Evolutionary conservation across 2,797 vertebrate species (phyloP).

Genomic region (Helostoma temminkii): DNA sequence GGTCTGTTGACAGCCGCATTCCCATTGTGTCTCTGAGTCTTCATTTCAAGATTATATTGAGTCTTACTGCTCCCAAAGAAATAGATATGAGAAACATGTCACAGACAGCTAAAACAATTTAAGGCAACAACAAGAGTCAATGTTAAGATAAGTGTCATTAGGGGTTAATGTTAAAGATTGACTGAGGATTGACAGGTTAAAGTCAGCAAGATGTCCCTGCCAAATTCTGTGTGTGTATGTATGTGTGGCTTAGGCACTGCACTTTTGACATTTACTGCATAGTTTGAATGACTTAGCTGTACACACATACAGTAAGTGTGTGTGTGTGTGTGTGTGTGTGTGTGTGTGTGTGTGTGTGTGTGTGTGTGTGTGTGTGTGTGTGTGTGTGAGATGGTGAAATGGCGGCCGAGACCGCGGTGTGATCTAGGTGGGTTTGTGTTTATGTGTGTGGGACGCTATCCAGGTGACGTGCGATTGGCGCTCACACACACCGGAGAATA

Average conservation of each 20-base stretch:
- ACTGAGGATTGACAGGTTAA: too few relatives aligned
- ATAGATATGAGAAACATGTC: background rate
- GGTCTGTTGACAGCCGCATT: constrained; percentile 69
- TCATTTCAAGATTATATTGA: too few relatives aligned
- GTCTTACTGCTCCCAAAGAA: background rate
- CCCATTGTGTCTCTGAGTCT: background rate
- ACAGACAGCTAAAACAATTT: background rate
- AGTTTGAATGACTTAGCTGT: constrained; percentile 14
- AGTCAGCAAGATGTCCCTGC: background rate
- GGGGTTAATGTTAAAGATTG: constrained; percentile 3
- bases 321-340: constrained; percentile 33
- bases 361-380: constrained; percentile 16
- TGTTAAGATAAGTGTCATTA: background rate
- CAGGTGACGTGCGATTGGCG: too few relatives aligned
- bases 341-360: constrained; percentile 41
- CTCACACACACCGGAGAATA: too few relatives aligned
- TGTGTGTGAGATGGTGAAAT: too few relatives aligned
- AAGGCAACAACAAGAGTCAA: background rate
- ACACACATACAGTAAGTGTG: constrained; percentile 20
- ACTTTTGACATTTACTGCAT: constrained; percentile 14
- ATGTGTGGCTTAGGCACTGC: constrained; percentile 4
- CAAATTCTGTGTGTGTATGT: background rate
- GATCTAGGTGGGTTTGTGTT: too few relatives aligned
- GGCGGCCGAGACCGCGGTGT: too few relatives aligned
- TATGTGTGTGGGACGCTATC: too few relatives aligned